These are phyloP conservation scores for Synanthedon andrenaeformis DNA, from an alignment of 2,888 invertebrate species.

Conservation along the genomic window DNA sequence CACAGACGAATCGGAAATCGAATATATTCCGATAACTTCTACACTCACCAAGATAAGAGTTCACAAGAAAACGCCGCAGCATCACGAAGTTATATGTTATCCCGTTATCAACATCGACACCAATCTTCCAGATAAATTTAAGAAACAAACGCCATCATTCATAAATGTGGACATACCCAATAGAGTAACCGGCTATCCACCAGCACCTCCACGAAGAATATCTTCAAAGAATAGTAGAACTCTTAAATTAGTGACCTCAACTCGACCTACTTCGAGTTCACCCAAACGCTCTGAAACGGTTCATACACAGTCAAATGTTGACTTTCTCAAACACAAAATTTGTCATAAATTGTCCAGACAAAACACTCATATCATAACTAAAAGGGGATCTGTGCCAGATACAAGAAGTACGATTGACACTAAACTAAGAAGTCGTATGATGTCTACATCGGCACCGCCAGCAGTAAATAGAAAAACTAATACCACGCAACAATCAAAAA, in stretches of 20 bases:
- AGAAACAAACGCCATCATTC: slow-evolving; percentile 71
- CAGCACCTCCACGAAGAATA: slow-evolving; percentile 80
- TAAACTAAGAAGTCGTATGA: slow-evolving; percentile 24
- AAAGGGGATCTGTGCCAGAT: slow-evolving; percentile 12
- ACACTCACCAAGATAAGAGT: slow-evolving; percentile 84
- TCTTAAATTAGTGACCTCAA: slow-evolving; percentile 72
- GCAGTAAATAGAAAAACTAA: slow-evolving; percentile 46
- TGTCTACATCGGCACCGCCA: slow-evolving; percentile 55
- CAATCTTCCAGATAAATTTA: slow-evolving; percentile 52
- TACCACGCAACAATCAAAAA: slow-evolving; percentile 16
- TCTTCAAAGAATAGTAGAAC: slow-evolving; percentile 82
- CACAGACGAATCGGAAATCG: slow-evolving; percentile 83
- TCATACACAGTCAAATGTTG: slow-evolving; percentile 62
- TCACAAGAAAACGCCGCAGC: slow-evolving; percentile 72
- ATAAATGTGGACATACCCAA: slow-evolving; percentile 42
- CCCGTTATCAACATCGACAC: slow-evolving; percentile 59
- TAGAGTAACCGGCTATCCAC: slow-evolving; percentile 57
- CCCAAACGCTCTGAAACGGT: slow-evolving; percentile 36
- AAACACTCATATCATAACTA: slow-evolving; percentile 51
- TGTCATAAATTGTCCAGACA: slow-evolving; percentile 68
- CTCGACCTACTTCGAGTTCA: slow-evolving; percentile 47
- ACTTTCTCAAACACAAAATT: slow-evolving; percentile 73
- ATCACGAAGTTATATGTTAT: slow-evolving; percentile 73
- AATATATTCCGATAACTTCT: slow-evolving; percentile 85
- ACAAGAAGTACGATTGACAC: slow-evolving; percentile 12